Conservation (phyloP, 2,888 invertebrate genomes). For the Lypha dubia region DNA sequence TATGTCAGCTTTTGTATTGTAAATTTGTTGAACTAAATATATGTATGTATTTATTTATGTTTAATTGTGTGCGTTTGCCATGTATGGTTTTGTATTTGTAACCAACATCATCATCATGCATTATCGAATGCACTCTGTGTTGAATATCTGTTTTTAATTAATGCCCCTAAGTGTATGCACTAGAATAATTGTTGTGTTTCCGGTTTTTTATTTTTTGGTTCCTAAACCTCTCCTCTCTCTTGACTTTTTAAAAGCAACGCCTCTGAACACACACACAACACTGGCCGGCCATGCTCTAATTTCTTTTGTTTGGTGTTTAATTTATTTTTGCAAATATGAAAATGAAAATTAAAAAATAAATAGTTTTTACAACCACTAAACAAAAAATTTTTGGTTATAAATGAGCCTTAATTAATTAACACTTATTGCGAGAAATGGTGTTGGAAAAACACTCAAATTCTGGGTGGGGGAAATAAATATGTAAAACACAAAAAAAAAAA, state of each 20-base stretch:
- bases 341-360: constrained; percentile 6
- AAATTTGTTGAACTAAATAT: constrained; percentile 1
- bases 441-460: neutral
- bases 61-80: constrained; percentile 9
- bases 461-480: neutral
- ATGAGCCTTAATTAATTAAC: constrained; percentile 46
- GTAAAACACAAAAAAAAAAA: neutral
- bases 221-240: constrained; percentile 1
- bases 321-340: constrained; percentile 45
- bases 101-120: constrained; percentile 36
- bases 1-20: too few relatives aligned
- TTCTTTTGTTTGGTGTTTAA: constrained; percentile 55
- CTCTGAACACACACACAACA: constrained; percentile 25
- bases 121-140: constrained; percentile 39
- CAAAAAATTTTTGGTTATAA: constrained; percentile 24
- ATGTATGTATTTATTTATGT: constrained; percentile 16
- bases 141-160: constrained; percentile 65
- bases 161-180: constrained; percentile 64
- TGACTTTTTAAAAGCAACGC: constrained; percentile 1
- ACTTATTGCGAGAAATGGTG: neutral
- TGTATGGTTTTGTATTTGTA: constrained; percentile 35
- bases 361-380: constrained; percentile 14
- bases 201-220: neutral
- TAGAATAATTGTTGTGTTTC: constrained; percentile 57
- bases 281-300: constrained; percentile 47